Evolutionary conservation across 1,140 invertebrate genomes (phyloP).

Genomic region (Macrobrachium rosenbergii): DNA sequence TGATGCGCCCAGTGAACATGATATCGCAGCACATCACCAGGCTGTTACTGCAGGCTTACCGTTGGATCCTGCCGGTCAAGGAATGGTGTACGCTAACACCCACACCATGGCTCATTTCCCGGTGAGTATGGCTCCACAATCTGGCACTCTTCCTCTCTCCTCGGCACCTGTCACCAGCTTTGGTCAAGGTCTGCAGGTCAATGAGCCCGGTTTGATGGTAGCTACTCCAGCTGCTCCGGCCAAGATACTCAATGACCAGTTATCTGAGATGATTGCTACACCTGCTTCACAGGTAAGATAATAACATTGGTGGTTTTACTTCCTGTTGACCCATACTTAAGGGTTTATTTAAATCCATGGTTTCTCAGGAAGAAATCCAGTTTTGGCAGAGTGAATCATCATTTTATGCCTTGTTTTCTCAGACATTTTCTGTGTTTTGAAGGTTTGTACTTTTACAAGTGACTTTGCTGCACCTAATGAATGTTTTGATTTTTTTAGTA

Average conservation of each 20-base stretch:
- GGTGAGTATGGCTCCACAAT: constrained; percentile 48
- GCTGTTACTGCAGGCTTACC: constrained; percentile 38
- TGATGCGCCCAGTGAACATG: constrained; percentile 68
- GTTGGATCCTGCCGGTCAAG: constrained; percentile 46
- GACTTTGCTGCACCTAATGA: too few species aligned
- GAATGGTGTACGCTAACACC: constrained; percentile 63
- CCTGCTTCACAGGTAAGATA: constrained; percentile 58
- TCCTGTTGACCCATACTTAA: neutral
- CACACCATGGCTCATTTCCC: constrained; percentile 63
- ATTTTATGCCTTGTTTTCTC: neutral
- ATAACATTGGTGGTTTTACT: neutral
- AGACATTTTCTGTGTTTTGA: neutral
- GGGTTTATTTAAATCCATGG: neutral
- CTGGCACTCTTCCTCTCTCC: constrained; percentile 55
- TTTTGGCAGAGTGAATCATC: too few species aligned
- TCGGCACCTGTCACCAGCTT: constrained; percentile 53
- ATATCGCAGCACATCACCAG: constrained; percentile 40
- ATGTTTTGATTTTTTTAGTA: too few species aligned
- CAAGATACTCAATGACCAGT: constrained; percentile 63
- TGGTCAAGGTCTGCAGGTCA: constrained; percentile 52
- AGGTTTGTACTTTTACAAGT: too few species aligned
- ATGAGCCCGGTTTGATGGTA: constrained; percentile 60
- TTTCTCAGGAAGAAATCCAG: neutral
- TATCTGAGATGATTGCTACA: constrained; percentile 58
- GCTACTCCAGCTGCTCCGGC: constrained; percentile 64